Evolutionary conservation across 2,113 vertebrate genomes (phyloP).

Genomic region (Cochlearius cochlearius): DNA sequence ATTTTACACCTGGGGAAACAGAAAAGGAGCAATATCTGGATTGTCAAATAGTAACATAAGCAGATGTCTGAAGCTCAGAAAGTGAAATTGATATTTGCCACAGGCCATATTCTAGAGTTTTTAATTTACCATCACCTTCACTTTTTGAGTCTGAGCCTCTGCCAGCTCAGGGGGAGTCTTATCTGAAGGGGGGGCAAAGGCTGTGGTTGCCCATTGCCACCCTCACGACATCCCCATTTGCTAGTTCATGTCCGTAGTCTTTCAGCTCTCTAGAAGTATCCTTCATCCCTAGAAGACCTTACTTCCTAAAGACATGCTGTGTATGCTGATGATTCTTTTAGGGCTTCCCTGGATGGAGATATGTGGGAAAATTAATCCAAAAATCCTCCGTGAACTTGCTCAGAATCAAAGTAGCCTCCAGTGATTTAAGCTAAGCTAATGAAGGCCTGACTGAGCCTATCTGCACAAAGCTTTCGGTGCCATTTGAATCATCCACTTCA

Average conservation of each 20-base stretch:
- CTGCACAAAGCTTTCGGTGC: background rate
- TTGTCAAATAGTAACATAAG: background rate
- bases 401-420: slow-evolving; percentile 12
- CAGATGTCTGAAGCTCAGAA: background rate
- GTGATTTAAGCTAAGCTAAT: slow-evolving; percentile 20
- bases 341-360: background rate
- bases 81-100: background rate
- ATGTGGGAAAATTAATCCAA: slow-evolving; percentile 22
- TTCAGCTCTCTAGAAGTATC: background rate
- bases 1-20: background rate
- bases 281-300: background rate
- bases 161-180: background rate
- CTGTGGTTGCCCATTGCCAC: background rate
- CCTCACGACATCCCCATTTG: background rate
- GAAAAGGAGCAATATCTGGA: background rate
- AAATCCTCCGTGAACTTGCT: slow-evolving; percentile 19
- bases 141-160: background rate
- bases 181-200: background rate
- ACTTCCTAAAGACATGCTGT: background rate
- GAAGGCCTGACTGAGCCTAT: background rate
- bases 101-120: background rate
- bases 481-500: background rate
- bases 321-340: background rate
- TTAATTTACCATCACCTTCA: background rate
- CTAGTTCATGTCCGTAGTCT: background rate